Percentiles rank a stretch among this genome's conserved stretches.
These are phyloP conservation scores for Catonia carolina DNA, from an alignment of 2,888 invertebrate genomes.

Conservation along the genomic window DNA sequence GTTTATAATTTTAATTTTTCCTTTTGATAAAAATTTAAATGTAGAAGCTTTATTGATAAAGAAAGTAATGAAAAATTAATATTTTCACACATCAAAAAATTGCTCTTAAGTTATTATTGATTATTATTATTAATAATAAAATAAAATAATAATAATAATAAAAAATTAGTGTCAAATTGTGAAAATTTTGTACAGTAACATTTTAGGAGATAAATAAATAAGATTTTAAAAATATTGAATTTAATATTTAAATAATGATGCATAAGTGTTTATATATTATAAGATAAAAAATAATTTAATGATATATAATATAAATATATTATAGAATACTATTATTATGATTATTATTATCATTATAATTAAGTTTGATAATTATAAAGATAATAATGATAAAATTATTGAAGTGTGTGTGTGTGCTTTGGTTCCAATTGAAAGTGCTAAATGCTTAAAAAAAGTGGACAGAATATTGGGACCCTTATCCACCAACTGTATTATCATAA, in stretches of 20 bases:
- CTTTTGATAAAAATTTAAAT: slow-evolving; percentile 31
- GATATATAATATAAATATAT: slow-evolving; percentile 4
- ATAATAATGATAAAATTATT: too few relatives aligned
- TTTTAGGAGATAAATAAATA: slow-evolving; percentile 34
- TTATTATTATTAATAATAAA: too few relatives aligned
- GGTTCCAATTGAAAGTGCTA: slow-evolving; percentile 22
- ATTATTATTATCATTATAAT: too few relatives aligned
- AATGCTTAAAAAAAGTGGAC: slow-evolving; percentile 5
- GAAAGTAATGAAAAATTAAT: slow-evolving; percentile 31
- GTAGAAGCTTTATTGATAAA: slow-evolving; percentile 31
- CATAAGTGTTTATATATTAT: slow-evolving; percentile 29
- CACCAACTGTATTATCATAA: too few relatives aligned
- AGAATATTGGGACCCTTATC: slow-evolving; percentile 2
- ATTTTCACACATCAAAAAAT: slow-evolving; percentile 34
- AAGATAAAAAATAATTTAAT: slow-evolving; percentile 28
- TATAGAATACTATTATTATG: too few relatives aligned
- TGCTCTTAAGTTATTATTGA: slow-evolving; percentile 26
- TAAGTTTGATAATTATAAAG: too few relatives aligned
- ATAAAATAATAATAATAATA: too few relatives aligned
- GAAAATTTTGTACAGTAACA: slow-evolving; percentile 35
- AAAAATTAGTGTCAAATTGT: slow-evolving; percentile 34
- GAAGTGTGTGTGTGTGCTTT: slow-evolving; percentile 23
- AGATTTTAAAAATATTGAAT: slow-evolving; percentile 33
- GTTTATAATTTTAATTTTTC: slow-evolving; percentile 22
- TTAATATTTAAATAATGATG: slow-evolving; percentile 34